phyloP scores from a whole-genome alignment of 2,888 invertebrate genomes.

The Carcina quercana region DNA sequence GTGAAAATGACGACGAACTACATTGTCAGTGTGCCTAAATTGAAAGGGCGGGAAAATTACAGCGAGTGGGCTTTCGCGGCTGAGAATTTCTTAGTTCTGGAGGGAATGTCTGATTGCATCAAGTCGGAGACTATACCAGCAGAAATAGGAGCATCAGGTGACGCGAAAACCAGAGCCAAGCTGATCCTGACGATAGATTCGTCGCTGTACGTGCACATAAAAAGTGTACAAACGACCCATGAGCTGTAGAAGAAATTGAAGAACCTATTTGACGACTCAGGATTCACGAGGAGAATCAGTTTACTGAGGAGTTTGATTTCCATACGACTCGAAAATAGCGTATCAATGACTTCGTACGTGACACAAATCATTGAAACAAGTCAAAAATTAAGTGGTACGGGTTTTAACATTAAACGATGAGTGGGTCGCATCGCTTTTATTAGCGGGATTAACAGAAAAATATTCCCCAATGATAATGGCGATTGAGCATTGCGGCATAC shows the following conservation, averaged over 20 bases:
- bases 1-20: conserved; percentile 9
- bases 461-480: conserved; percentile 9
- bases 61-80: conserved; percentile 18
- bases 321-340: conserved; percentile 12
- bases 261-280: conserved; percentile 10
- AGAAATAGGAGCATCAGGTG: conserved; percentile 2
- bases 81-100: conserved; percentile 17
- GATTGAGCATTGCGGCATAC: conserved; percentile 12
- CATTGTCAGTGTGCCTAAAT: conserved; percentile 14
- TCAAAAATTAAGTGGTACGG: conserved; percentile 9
- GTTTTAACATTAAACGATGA: conserved; percentile 9
- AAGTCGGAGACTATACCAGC: too few relatives aligned
- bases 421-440: conserved; percentile 10
- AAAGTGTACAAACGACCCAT: conserved; percentile 5
- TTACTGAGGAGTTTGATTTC: conserved; percentile 10
- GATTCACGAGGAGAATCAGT: conserved; percentile 9
- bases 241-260: conserved; percentile 9
- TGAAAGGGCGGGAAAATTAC: conserved; percentile 18
- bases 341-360: conserved; percentile 13
- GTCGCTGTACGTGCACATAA: conserved; percentile 10
- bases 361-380: conserved; percentile 11
- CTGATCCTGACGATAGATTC: conserved; percentile 13
- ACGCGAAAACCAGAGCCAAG: conserved; percentile 10
- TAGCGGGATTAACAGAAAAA: conserved; percentile 10
- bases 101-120: conserved; percentile 8